Evolutionary conservation across 1,140 invertebrate genomes (phyloP).

Genomic region (Cephus cinctus): DNA sequence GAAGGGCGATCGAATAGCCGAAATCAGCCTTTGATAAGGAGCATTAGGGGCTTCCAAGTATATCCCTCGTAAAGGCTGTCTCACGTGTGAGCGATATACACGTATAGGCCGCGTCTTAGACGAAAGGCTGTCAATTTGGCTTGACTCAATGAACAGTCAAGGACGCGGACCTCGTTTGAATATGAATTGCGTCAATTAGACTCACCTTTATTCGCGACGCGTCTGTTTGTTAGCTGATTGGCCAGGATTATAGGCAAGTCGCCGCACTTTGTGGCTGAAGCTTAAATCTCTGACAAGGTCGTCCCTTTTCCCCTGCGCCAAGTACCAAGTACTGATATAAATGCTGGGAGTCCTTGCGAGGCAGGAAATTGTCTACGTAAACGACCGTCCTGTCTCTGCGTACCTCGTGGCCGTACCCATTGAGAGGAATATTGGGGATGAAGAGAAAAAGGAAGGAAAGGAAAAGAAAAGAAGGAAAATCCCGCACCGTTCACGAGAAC

Average conservation of each 20-base stretch:
- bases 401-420: too few species aligned
- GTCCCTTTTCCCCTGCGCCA: conserved; percentile 15
- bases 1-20: too few species aligned
- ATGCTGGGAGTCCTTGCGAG: conserved; percentile 7
- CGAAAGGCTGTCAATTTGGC: conserved; percentile 36
- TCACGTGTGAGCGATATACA: not conserved
- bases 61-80: too few species aligned
- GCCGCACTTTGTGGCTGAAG: conserved; percentile 25
- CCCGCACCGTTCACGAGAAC: conserved; percentile 11
- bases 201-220: conserved; percentile 47
- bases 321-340: conserved; percentile 15
- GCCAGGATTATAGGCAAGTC: conserved; percentile 38
- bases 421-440: too few species aligned
- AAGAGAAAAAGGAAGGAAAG: conserved; percentile 4
- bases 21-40: too few species aligned
- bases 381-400: conserved; percentile 8
- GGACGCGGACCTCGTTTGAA: conserved; percentile 49
- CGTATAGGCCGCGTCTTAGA: conserved; percentile 21
- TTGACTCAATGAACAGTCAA: conserved; percentile 40
- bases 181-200: conserved; percentile 51
- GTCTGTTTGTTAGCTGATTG: conserved; percentile 51
- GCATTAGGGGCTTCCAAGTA: too few species aligned
- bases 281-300: conserved; percentile 37
- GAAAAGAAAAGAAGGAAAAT: conserved; percentile 15
- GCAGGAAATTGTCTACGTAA: conserved; percentile 9